These are phyloP conservation scores for Orthosia gothica DNA, from an alignment of 2,888 invertebrate species.

Conservation along the genomic window DNA sequence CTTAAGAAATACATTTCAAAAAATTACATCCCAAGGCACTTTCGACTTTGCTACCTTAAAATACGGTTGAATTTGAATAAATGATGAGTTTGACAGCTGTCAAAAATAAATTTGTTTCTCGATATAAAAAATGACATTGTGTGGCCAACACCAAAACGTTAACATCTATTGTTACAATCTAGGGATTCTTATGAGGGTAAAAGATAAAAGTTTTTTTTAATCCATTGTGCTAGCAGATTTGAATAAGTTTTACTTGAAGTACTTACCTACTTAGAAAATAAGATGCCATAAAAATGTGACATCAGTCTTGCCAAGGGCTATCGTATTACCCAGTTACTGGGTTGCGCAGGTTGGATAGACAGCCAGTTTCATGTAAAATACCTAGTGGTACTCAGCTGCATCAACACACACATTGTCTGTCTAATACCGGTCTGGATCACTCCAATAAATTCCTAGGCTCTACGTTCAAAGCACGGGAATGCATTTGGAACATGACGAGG, in stretches of 20 bases:
- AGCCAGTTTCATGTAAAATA: too few species aligned
- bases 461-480: too few species aligned
- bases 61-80: slow-evolving; percentile 52
- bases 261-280: too few species aligned
- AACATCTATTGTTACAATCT: slow-evolving; percentile 86
- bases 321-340: too few species aligned
- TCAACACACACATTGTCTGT: too few species aligned
- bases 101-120: slow-evolving; percentile 69
- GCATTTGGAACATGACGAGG: too few species aligned
- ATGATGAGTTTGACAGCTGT: slow-evolving; percentile 49
- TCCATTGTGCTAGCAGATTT: slow-evolving; percentile 58
- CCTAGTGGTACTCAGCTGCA: too few species aligned
- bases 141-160: slow-evolving; percentile 85
- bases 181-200: slow-evolving; percentile 79
- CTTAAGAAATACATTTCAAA: slow-evolving; percentile 46
- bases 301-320: too few species aligned
- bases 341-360: too few species aligned
- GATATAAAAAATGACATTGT: slow-evolving; percentile 86
- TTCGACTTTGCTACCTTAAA: slow-evolving; percentile 1
- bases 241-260: slow-evolving; percentile 43
- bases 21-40: slow-evolving; percentile 24
- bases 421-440: too few species aligned
- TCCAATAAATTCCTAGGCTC: too few species aligned
- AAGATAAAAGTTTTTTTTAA: slow-evolving; percentile 72
- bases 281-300: too few species aligned